Base-by-base conservation (phyloP, 2,113 vertebrate species). In the Myotis davidii region DNA sequence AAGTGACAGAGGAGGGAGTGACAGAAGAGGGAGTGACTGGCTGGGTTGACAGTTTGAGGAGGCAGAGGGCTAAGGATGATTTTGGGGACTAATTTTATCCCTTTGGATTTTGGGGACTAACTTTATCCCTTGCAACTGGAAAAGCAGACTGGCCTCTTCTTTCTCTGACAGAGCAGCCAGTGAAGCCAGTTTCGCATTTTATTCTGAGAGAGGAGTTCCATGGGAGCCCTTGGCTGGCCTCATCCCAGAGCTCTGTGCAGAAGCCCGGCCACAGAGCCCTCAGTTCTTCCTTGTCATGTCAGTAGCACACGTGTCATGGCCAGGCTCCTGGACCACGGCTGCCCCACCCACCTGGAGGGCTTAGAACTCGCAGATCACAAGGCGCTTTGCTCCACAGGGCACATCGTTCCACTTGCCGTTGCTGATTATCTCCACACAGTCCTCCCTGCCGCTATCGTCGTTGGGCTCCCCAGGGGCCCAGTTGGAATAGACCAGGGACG, bases 301-400 rank as follows among this genome's bases (percentile, higher is more conserved):
- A 21, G 42, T n/a, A 70, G n/a, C n/a, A 86, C 34, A 45, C 2
- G 27, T 48, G n/a, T 17, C n/a, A 73, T 70, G 48, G 34, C 16
- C 12, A 3, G 21, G 3, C 9, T 81, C 45, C 25, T 9, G 2
- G 18, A 17, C 12, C 37, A 18, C 8, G 0, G 39, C 0, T 12
- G 2, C 3, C 16, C 12, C 7, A 0, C 13, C 39, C n/a, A 6
- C 18, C 12, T 0, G 0, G n/a, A 21, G 18, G 79, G 6, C 67
- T 97, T 96, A 98, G 96, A 98, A 98, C 94, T 98, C 97, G 17
- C 98, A 98, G 76, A 98, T 6, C n/a, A 97, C 92, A 0, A 98
- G 94, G 23, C 91, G 94, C 20, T 3, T 73, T 5, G 96, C 91
- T 4, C 69, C 37, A 2, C 98, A 98, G 13, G 0, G 0, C 37